Evolutionary conservation across 2,888 invertebrate species (phyloP).

Genomic region (Mayetiola destructor): DNA sequence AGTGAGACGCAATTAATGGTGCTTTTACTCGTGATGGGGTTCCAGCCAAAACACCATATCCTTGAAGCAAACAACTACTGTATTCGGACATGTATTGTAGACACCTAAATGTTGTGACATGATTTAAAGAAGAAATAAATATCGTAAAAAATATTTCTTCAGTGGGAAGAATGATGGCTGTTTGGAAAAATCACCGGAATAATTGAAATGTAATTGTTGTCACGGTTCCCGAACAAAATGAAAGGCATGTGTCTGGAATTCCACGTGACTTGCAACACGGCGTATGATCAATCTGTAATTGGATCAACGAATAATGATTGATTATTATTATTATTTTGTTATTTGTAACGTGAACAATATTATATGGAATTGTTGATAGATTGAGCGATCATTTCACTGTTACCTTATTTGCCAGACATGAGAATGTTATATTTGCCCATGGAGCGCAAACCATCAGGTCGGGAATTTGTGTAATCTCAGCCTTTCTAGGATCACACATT

Average conservation of each 20-base stretch:
- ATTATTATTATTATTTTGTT: no score
- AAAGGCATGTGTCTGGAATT: constrained; percentile 57
- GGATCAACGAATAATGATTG: no score
- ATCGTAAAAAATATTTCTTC: no score
- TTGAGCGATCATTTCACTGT: no score
- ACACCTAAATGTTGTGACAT: constrained; percentile 42
- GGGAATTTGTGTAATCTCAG: constrained; percentile 38
- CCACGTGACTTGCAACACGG: constrained; percentile 64
- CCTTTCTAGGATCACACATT: constrained; percentile 60
- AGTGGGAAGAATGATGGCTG: no score
- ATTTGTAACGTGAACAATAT: no score
- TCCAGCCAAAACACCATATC: constrained; percentile 68
- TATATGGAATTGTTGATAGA: no score
- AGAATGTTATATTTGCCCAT: constrained; percentile 68
- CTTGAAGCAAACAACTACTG: constrained; percentile 67
- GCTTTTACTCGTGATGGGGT: constrained; percentile 54
- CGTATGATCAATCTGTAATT: constrained; percentile 72
- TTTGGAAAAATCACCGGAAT: constrained; percentile 56
- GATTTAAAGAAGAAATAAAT: neutral
- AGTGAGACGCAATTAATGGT: constrained; percentile 58
- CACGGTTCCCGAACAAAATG: constrained; percentile 64
- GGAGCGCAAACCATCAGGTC: constrained; percentile 83
- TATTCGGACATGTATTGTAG: constrained; percentile 68
- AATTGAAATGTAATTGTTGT: constrained; percentile 64
- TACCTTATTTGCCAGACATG: constrained; percentile 62